Conservation (phyloP, 2,113 vertebrate genomes). For the Rhinoptilus africanus region DNA sequence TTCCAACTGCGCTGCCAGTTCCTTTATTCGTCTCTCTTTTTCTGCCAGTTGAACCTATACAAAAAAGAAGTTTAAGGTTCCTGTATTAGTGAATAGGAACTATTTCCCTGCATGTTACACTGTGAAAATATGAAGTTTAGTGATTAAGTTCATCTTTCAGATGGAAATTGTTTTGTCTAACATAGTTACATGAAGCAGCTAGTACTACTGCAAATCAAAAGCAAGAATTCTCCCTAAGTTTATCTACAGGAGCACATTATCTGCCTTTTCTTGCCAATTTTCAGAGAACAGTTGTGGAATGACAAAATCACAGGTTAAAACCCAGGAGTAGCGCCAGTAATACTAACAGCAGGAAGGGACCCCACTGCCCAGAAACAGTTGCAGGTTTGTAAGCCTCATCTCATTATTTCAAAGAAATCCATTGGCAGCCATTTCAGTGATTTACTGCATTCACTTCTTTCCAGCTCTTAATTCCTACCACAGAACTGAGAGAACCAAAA, state of each 20-base stretch:
- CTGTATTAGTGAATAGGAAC: neutral
- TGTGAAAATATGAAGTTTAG: neutral
- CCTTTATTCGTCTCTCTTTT: slow-evolving; percentile 88
- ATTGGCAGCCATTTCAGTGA: neutral
- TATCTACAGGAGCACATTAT: neutral
- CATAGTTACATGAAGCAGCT: neutral
- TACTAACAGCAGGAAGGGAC: neutral
- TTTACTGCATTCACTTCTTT: neutral
- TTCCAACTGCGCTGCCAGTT: slow-evolving; percentile 81
- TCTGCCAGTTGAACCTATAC: slow-evolving; percentile 87
- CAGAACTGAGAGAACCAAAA: neutral
- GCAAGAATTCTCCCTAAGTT: neutral
- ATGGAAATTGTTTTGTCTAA: neutral
- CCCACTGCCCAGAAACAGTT: neutral
- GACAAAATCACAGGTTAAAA: neutral
- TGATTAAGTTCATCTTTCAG: neutral
- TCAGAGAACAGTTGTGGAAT: neutral
- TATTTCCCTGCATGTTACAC: neutral
- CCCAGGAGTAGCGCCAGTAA: neutral
- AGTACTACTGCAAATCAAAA: neutral
- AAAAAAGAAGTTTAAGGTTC: slow-evolving; percentile 19
- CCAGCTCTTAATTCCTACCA: neutral
- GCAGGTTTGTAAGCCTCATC: neutral
- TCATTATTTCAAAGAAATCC: neutral
- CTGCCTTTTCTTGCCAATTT: neutral